phyloP scores from a whole-genome alignment of 1,140 invertebrate genomes.

The Bombus ignitus region DNA sequence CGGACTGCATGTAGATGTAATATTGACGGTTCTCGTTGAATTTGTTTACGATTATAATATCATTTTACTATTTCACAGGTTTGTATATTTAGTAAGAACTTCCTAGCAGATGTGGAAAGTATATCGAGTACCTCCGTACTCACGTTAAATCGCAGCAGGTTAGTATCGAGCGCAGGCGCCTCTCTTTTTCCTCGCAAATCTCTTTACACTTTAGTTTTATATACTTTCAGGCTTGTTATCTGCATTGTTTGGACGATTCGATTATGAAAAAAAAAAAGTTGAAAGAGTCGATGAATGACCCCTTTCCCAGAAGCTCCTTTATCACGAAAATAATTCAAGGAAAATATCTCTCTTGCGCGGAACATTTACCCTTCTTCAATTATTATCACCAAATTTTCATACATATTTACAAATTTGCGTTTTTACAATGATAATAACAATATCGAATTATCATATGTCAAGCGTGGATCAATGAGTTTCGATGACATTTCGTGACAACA shows the following conservation, averaged over 20 bases:
- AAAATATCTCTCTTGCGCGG: neutral
- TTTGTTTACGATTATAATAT: neutral
- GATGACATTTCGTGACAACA: neutral
- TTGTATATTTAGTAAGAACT: neutral
- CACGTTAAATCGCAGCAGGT: neutral
- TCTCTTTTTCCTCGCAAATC: neutral
- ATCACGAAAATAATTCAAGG: neutral
- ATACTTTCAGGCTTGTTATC: constrained; percentile 8
- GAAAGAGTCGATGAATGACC: neutral
- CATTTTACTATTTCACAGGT: neutral
- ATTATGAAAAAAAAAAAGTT: neutral
- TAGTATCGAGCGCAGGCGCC: neutral
- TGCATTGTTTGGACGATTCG: neutral
- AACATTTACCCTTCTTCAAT: neutral
- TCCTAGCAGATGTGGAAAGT: too few species aligned
- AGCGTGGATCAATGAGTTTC: too few species aligned
- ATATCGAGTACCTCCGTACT: neutral
- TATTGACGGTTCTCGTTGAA: neutral
- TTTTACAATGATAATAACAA: neutral
- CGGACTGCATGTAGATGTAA: neutral
- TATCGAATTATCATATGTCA: too few species aligned
- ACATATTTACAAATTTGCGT: neutral
- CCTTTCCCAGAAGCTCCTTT: too few species aligned
- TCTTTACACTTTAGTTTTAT: neutral
- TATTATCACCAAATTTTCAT: neutral